Evolutionary conservation across 2,113 vertebrate species (phyloP).

Genomic region (Gopherus flavomarginatus): DNA sequence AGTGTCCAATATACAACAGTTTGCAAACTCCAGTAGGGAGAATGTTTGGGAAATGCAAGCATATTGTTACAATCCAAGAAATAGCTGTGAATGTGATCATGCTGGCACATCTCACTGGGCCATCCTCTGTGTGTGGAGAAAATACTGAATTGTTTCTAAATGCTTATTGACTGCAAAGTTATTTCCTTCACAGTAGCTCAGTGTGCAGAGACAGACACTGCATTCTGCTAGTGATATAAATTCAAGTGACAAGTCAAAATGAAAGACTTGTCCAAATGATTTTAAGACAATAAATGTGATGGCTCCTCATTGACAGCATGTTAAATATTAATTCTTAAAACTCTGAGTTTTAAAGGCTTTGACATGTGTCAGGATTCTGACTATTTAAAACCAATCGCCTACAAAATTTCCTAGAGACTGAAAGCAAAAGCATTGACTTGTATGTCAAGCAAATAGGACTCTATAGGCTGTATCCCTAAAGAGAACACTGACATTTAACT

Average conservation of each 20-base stretch:
- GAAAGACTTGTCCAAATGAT: conserved; percentile 14
- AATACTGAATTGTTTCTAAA: neutral
- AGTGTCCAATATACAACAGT: neutral
- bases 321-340: conserved; percentile 45
- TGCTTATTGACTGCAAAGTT: neutral
- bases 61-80: neutral
- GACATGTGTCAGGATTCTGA: conserved; percentile 11
- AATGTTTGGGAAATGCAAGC: neutral
- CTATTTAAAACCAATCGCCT: conserved; percentile 28
- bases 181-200: neutral
- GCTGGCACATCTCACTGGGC: neutral
- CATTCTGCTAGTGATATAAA: neutral
- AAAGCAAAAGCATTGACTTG: neutral
- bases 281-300: conserved; percentile 26
- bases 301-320: conserved; percentile 28
- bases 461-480: neutral
- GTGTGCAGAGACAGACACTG: conserved; percentile 7
- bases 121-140: neutral
- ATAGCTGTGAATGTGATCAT: neutral
- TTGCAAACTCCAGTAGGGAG: neutral
- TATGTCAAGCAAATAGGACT: neutral
- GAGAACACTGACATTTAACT: neutral
- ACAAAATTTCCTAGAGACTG: neutral
- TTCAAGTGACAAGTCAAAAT: conserved; percentile 49
- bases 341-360: conserved; percentile 10